Evolutionary conservation across 2,113 vertebrate species (phyloP).

Genomic region (Tamias sibiricus): DNA sequence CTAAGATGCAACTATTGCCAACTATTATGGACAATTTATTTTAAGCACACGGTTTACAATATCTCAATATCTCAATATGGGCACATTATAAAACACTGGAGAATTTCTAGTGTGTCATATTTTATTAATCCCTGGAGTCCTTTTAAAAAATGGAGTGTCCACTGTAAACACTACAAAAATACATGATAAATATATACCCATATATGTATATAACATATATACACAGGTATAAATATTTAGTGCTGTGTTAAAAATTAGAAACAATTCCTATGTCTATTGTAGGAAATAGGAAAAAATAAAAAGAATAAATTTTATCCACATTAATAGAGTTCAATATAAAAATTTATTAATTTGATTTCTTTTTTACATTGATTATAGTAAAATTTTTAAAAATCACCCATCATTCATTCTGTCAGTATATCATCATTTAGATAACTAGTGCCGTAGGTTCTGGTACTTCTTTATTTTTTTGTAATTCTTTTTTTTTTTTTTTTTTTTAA

Average conservation of each 20-base stretch:
- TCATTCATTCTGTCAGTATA: neutral
- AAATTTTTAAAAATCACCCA: neutral
- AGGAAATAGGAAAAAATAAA: neutral
- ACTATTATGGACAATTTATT: neutral
- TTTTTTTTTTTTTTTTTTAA: neutral
- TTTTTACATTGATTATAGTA: neutral
- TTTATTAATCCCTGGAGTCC: constrained; percentile 69
- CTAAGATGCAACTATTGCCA: neutral
- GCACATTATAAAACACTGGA: neutral
- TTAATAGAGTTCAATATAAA: neutral
- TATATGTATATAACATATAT: too few relatives aligned
- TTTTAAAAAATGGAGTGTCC: constrained; percentile 67
- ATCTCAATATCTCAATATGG: neutral
- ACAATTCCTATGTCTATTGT: neutral
- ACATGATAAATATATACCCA: neutral
- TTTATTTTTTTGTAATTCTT: neutral
- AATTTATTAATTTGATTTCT: neutral
- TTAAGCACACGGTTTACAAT: neutral
- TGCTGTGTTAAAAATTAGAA: neutral
- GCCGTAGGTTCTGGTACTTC: neutral
- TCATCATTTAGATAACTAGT: neutral
- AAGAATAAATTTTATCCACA: neutral
- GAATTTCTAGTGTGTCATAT: neutral
- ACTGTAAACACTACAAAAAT: constrained; percentile 68
- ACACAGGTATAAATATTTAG: neutral